Percentiles rank a stretch among this genome's conserved stretches.
Evolutionary conservation across 2,888 invertebrate species (phyloP).

Genomic region (Camptogramma bilineatum): DNA sequence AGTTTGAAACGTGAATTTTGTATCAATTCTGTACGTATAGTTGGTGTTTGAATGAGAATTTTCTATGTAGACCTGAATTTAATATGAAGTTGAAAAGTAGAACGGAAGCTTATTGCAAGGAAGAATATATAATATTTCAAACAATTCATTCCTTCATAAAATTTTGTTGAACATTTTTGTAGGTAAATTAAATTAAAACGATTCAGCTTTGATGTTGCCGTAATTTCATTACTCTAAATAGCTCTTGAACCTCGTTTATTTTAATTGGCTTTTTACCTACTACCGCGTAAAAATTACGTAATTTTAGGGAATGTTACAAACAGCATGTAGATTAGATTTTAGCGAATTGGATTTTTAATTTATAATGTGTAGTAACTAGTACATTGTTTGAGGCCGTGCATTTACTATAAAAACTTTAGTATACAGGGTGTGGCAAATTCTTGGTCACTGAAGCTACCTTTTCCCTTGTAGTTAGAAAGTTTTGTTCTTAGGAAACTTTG

Average conservation of each 20-base stretch:
- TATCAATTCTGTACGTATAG: not conserved
- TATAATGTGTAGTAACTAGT: not conserved
- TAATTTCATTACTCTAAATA: not conserved
- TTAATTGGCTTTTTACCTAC: not conserved
- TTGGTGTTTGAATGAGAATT: not conserved
- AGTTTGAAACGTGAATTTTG: not conserved
- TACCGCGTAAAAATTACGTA: not conserved
- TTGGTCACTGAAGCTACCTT: no score
- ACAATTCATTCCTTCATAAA: no score
- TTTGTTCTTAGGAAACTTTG: no score
- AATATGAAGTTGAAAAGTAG: not conserved
- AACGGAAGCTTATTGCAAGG: not conserved
- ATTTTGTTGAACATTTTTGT: no score
- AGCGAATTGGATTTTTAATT: slow-evolving; percentile 8
- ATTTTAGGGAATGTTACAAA: slow-evolving; percentile 4
- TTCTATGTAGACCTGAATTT: not conserved
- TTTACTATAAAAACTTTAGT: not conserved
- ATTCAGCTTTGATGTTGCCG: not conserved
- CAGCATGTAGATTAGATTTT: slow-evolving; percentile 34
- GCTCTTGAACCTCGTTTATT: not conserved
- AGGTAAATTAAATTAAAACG: no score
- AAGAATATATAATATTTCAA: not conserved
- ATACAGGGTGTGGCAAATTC: no score
- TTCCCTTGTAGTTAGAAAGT: no score
- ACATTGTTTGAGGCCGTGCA: not conserved